Base-by-base conservation (phyloP, 92 coral and sea anemone genomes). In the Phenganax stokvisi region DNA sequence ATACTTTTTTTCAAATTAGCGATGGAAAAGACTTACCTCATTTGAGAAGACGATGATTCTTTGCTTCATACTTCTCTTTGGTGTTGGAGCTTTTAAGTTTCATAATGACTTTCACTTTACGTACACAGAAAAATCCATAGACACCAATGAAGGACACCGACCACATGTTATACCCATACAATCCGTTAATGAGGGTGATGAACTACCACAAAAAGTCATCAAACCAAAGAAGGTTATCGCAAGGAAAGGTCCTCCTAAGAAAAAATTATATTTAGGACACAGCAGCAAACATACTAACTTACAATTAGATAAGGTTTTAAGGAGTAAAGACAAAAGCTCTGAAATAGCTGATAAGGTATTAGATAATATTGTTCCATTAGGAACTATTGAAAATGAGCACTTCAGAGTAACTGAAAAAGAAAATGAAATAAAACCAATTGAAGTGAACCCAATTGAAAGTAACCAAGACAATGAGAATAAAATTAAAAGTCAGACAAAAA, bases 1-100 rank as follows among this genome's bases (percentile, higher is more conserved):
- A 3, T 0, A 1, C 3, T 27, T 72, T 71, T 81, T 70, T 56
- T 27, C 70, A 62, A 80, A 89, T 72, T 85, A 96, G 99, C 92
- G 81, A 81, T 96, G 99, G 99, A 87, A 92, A 79, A 87, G 97
- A 58, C 80, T 96, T 53, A 92, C 99, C 12, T 96, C 99, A 30
- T 90, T 96, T 75, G 97, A 92, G 80, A 85, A 90, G 85, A 74
- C 89, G 5, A 67, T 89, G 8, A 72, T 92, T 27, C 28, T 92
- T 52, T 72, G 88, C 75, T 75, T 88, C 53, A 28, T 67, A 54
- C 44, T 79, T 63, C 88, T 96, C 75, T 77, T 83, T 0, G 83
- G 80, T 51, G 79, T 86, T 10, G 83, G 83, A 6, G 62, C 20
- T 52, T 51, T 59, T n/a, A 63, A 51, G 27, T 79, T 79, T 52